A percentile compares a stretch with the other conserved stretches of the same genome.
Conservation (phyloP, 2,797 vertebrate genomes). For the Sitta carolinensis region DNA sequence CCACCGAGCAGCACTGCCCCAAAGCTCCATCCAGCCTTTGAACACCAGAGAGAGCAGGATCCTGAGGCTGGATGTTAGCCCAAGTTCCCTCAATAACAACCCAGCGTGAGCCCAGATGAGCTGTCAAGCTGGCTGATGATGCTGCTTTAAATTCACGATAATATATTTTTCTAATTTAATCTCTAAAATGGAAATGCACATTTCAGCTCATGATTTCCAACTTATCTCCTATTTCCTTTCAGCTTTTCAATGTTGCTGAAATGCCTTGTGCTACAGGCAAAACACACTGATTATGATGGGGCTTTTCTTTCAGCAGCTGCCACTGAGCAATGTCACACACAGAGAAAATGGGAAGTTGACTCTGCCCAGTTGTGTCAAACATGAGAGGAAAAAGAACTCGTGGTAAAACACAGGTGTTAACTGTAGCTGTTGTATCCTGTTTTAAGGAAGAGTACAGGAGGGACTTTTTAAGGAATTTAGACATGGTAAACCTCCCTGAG, state of each 20-base stretch:
- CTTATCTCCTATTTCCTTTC: conserved; percentile 64
- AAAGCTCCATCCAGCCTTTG: conserved; percentile 5
- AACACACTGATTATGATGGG: conserved; percentile 67
- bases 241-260: conserved; percentile 66
- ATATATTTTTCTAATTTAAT: conserved; percentile 68
- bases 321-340: conserved; percentile 50
- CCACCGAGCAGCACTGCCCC: not conserved
- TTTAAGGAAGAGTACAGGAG: not conserved
- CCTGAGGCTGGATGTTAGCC: conserved; percentile 16
- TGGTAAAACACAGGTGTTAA: not conserved
- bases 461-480: not conserved
- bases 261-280: conserved; percentile 71
- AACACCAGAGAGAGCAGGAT: not conserved
- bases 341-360: conserved; percentile 32
- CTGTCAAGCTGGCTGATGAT: conserved; percentile 61
- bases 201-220: conserved; percentile 62
- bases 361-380: conserved; percentile 57
- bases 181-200: conserved; percentile 47
- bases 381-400: not conserved
- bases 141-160: conserved; percentile 61
- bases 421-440: not conserved
- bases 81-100: conserved; percentile 2
- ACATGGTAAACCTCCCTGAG: not conserved
- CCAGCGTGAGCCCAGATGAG: conserved; percentile 20
- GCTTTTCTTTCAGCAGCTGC: conserved; percentile 60